These are phyloP conservation scores for Melopsittacus undulatus DNA, from an alignment of 2,797 vertebrate genomes.

Conservation along the genomic window DNA sequence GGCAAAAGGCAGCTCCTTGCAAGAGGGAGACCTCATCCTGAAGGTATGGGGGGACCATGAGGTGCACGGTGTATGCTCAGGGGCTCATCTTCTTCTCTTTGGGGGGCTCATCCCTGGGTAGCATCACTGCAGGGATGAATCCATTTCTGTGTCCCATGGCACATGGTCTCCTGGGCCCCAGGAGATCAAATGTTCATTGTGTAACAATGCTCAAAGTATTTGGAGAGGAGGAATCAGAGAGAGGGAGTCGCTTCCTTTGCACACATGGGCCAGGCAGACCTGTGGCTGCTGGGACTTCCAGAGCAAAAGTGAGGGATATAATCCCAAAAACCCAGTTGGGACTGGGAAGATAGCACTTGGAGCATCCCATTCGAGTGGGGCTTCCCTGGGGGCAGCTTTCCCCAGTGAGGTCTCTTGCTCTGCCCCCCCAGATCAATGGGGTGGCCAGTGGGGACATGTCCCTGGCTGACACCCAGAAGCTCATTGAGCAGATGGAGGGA, in stretches of 20 bases:
- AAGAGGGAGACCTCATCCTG: conserved; percentile 94
- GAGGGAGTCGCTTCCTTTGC: not conserved
- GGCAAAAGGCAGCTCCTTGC: conserved; percentile 83
- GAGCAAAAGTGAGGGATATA: not conserved
- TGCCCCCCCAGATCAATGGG: conserved; percentile 87
- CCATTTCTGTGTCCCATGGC: rapidly evolving
- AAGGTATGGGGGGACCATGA: conserved; percentile 79
- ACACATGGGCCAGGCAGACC: not conserved
- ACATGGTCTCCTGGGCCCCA: rapidly evolving
- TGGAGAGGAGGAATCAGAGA: not conserved
- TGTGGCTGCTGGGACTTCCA: not conserved
- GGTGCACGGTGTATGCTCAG: rapidly evolving
- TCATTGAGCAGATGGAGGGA: conserved; percentile 91
- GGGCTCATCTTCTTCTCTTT: not conserved
- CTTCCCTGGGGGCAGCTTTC: not conserved
- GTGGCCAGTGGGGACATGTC: conserved; percentile 93
- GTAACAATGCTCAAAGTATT: not conserved
- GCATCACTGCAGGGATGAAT: not conserved
- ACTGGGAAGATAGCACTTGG: rapidly evolving
- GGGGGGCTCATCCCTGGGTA: not conserved
- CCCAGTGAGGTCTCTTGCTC: not conserved
- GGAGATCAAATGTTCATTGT: not conserved
- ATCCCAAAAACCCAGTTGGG: not conserved
- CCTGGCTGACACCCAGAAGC: conserved; percentile 88
- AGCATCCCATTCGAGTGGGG: rapidly evolving